Base-by-base conservation (phyloP, 2,113 vertebrate genomes). In the Eubucco bourcierii region DNA sequence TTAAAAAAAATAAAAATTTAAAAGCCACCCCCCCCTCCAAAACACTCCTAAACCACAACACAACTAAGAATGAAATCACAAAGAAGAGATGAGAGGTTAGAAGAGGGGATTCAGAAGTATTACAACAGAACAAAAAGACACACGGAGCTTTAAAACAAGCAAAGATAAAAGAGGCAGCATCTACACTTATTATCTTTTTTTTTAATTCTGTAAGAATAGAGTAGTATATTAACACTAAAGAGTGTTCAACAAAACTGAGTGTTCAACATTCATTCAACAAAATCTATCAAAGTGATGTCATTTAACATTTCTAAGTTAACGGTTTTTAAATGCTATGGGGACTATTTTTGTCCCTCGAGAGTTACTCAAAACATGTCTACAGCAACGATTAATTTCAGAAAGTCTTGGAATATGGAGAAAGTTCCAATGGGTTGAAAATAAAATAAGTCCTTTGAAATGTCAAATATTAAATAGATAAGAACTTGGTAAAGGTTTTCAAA, bases 341-440 rank as follows among this genome's bases (percentile, higher is more conserved):
- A 23, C 19, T 25, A 12, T 31, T 21, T 12, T 15, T n/a, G 41
- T 59, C 46, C 47, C 47, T 15, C 16, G 24, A 15, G 39, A 78
- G 28, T 52, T 79, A 84, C 24, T 70, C 50, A 41, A 87, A 56
- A 37, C 73, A 60, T 65, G 52, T 61, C 65, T 89, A 50, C n/a
- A 91, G 50, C 8, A 65, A 34, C 34, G 31, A n/a, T 89, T 81
- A 53, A 76, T 87, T 82, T 34, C 63, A 90, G 27, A 72, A 94
- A 93, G 50, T 50, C 66, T 18, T 68, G 25, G 59, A 79, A 89
- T 76, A 88, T 0, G 53, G 23, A 28, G 4, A 39, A 67, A 73
- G 27, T 65, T 58, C 29, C 39, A 73, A 14, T 6, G 12, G 46
- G 13, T 7, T 27, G 16, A 15, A 63, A 39, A 39, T 31, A 13